These are phyloP conservation scores for Homalodisca vitripennis DNA, from an alignment of 1,140 invertebrate species.

Conservation along the genomic window DNA sequence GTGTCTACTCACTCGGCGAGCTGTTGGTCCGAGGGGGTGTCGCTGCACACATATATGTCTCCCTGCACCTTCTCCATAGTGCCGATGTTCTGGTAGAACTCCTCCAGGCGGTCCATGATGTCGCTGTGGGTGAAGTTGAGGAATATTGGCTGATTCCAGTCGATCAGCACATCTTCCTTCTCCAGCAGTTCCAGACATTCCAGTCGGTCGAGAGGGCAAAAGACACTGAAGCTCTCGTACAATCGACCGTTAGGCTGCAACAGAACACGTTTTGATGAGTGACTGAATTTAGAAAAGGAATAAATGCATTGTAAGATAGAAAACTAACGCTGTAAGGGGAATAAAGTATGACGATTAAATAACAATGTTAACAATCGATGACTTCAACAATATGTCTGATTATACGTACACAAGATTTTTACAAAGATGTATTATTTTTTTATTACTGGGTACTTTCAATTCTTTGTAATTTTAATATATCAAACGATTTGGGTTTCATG, in stretches of 20 bases:
- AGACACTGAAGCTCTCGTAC: constrained; percentile 79
- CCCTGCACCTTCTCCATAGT: constrained; percentile 71
- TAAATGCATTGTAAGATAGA: too few species aligned
- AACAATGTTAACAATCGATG: too few species aligned
- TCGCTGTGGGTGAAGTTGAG: constrained; percentile 77
- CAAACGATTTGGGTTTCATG: too few species aligned
- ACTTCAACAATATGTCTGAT: too few species aligned
- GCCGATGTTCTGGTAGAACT: constrained; percentile 61
- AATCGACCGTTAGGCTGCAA: constrained; percentile 70
- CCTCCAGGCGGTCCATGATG: constrained; percentile 69
- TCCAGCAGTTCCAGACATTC: constrained; percentile 66
- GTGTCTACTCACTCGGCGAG: constrained; percentile 53
- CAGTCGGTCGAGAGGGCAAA: constrained; percentile 71
- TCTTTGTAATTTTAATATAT: too few species aligned
- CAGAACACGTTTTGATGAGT: too few species aligned
- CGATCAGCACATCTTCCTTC: constrained; percentile 70
- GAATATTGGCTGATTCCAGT: constrained; percentile 74
- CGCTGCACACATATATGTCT: constrained; percentile 71
- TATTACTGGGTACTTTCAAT: too few species aligned
- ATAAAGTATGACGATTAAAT: too few species aligned
- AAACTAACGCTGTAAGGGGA: too few species aligned
- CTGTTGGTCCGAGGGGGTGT: constrained; percentile 53
- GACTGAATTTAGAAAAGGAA: too few species aligned
- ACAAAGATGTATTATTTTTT: too few species aligned
- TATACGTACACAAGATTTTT: too few species aligned